These are phyloP conservation scores for Malaclemys terrapin DNA, from an alignment of 2,113 vertebrate genomes.

Conservation along the genomic window DNA sequence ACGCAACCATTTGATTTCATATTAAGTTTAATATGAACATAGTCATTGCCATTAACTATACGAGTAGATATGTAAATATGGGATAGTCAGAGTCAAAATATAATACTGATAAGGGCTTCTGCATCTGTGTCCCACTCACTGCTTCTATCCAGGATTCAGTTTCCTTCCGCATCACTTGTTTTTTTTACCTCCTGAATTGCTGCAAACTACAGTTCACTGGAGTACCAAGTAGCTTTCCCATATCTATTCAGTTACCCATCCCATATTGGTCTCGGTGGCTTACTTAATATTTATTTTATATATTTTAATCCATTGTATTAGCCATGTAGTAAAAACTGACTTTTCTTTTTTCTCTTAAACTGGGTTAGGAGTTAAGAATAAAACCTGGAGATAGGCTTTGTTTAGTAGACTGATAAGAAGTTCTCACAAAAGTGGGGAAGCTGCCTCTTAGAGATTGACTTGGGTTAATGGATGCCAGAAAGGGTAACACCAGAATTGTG, in stretches of 20 bases:
- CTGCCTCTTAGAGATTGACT: rapidly evolving
- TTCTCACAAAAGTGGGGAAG: background rate
- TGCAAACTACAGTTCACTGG: constrained; percentile 28
- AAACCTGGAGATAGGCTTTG: rapidly evolving
- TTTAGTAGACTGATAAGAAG: background rate
- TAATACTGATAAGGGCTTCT: background rate
- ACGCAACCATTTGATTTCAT: background rate
- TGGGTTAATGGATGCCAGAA: background rate
- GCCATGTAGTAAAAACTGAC: background rate
- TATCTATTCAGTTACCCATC: background rate
- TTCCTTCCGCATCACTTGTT: constrained; percentile 38
- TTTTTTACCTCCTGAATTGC: background rate
- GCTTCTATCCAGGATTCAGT: constrained; percentile 26
- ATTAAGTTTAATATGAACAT: background rate
- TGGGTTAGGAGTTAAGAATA: background rate
- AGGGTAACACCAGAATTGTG: rapidly evolving
- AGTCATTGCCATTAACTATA: background rate
- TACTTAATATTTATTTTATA: background rate
- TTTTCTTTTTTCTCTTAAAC: background rate
- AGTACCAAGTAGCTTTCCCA: background rate
- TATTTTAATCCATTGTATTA: background rate
- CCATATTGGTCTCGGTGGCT: background rate
- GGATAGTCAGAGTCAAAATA: background rate
- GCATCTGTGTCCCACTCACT: background rate
- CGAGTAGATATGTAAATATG: background rate